Base-by-base conservation (phyloP, 2,113 vertebrate genomes). In the Tamias sibiricus region DNA sequence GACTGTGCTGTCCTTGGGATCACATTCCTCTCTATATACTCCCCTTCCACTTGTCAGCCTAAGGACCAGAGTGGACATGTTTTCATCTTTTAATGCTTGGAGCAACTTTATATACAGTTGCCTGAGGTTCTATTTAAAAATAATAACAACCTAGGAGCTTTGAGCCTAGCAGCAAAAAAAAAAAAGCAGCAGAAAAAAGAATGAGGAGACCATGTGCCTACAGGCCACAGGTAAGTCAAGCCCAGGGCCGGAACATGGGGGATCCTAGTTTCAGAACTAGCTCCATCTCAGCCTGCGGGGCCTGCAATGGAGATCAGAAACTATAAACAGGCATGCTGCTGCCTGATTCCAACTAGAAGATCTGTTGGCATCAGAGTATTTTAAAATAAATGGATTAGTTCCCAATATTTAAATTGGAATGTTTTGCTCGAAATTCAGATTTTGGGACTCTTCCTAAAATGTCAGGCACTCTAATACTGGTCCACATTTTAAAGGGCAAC, bases 391-490 rank as follows among this genome's bases (percentile, higher is more conserved):
- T 16, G 40, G 62, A 64, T 74, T 84, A 8, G 37, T 95, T 91
- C 80, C 89, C 44, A 66, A 11, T 37, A 64, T 95, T 93, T 71
- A 75, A 91, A 71, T 40, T 75, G 17, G 20, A 88, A 62, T 83
- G 32, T 42, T 57, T 82, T 49, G 87, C 54, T 30, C 54, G 57
- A 85, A 84, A 49, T 79, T 75, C 74, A 37, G 37, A 72, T 79
- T 88, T 88, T 68, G 35, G 49, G 44, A 35, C 40, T 76, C 88
- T 66, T 91, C 54, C 16, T 69, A 11, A 91, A 82, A 96, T 69
- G 30, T 69, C 28, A 66, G 84, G 47, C 47, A 20, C 47, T 86
- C 59, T 44, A 49, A 69, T 28, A 2, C 32, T 42, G 81, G 47
- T 72, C 52, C 64, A 66, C 6, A 4, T 77, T 89, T 90, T 76